Conservation (phyloP, 1,140 invertebrate species). For the Bombus fervidus region DNA sequence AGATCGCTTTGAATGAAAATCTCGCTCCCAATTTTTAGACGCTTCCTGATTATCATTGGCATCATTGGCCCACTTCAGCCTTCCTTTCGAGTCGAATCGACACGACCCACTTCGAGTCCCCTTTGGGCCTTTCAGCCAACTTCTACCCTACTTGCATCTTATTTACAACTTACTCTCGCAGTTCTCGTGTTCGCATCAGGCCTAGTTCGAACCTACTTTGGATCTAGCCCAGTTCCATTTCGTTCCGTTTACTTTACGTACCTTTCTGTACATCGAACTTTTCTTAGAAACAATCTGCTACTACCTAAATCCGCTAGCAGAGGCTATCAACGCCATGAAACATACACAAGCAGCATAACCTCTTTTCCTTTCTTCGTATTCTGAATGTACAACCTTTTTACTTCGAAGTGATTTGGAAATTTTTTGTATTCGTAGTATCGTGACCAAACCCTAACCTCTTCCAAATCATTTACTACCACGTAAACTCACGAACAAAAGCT, state of each 20-base stretch:
- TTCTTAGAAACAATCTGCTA: constrained; percentile 3
- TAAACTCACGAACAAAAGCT: not conserved
- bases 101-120: not conserved
- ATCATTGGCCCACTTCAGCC: not conserved
- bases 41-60: not conserved
- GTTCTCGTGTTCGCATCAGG: not conserved
- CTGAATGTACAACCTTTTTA: too few species aligned
- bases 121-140: constrained; percentile 3
- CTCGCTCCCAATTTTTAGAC: not conserved
- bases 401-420: too few species aligned
- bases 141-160: not conserved
- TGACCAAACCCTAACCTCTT: too few species aligned
- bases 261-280: constrained; percentile 1
- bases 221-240: constrained; percentile 2
- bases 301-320: not conserved
- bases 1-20: not conserved
- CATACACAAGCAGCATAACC: not conserved
- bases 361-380: not conserved
- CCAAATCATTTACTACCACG: too few species aligned
- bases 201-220: constrained; percentile 27
- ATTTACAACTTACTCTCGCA: constrained; percentile 13
- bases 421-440: too few species aligned
- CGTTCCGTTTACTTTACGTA: not conserved
- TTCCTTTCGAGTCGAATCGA: not conserved
- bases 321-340: not conserved